phyloP scores from a whole-genome alignment of 2,113 vertebrate genomes.

The Lycaon pictus region DNA sequence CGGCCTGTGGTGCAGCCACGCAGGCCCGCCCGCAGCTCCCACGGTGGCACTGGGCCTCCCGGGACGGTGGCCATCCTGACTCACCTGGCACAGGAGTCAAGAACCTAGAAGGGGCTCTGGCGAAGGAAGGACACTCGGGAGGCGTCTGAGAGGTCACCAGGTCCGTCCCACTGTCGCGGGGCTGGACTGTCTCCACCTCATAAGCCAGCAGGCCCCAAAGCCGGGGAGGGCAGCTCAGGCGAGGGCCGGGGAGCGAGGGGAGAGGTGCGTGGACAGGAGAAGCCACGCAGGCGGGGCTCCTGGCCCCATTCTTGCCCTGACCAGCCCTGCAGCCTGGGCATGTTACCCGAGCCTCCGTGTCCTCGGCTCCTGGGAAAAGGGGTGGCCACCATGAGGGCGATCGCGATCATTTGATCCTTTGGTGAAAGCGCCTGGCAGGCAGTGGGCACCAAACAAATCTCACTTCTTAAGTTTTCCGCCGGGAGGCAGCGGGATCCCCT shows the following conservation, averaged over 20 bases:
- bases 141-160: background rate
- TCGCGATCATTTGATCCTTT: too few relatives aligned
- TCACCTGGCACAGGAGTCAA: background rate
- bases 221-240: background rate
- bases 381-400: fast-evolving
- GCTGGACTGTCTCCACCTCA: background rate
- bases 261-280: background rate
- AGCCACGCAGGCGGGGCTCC: background rate
- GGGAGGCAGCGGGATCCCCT: background rate
- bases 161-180: background rate
- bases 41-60: fast-evolving
- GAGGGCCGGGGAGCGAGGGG: too few relatives aligned
- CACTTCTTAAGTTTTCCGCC: background rate
- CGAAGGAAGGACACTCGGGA: fast-evolving
- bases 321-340: background rate
- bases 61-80: background rate
- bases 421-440: background rate
- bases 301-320: background rate
- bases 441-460: background rate
- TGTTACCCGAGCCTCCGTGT: background rate
- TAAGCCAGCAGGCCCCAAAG: too few relatives aligned
- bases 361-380: background rate
- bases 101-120: background rate
- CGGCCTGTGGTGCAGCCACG: background rate
- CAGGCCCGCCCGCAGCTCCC: background rate